phyloP scores from a whole-genome alignment of 2,888 invertebrate species.

The Hirtodrosophila confusa region DNA sequence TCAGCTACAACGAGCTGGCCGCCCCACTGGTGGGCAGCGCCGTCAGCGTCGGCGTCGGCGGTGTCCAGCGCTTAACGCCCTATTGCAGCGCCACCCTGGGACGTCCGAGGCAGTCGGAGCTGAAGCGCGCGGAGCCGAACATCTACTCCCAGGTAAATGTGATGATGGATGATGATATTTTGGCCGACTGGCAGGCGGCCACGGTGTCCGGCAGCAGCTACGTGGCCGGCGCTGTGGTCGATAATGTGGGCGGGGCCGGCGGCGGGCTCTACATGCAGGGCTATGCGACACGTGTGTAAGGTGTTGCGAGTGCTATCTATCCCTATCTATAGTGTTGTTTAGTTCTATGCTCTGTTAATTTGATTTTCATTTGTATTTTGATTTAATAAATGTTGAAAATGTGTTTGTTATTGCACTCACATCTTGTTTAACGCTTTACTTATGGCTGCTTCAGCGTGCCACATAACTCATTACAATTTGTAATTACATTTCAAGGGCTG shows the following conservation, averaged over 20 bases:
- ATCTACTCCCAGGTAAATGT: slow-evolving; percentile 85
- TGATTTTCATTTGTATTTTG: slow-evolving; percentile 38
- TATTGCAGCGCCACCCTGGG: slow-evolving; percentile 84
- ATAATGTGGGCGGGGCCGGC: slow-evolving; percentile 65
- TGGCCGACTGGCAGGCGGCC: slow-evolving; percentile 70
- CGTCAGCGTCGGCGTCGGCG: slow-evolving; percentile 37
- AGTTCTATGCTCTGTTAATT: slow-evolving; percentile 39
- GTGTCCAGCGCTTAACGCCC: slow-evolving; percentile 81
- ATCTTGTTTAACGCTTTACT: slow-evolving; percentile 28
- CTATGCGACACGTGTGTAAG: slow-evolving; percentile 75
- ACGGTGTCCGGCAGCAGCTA: slow-evolving; percentile 63
- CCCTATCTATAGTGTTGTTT: slow-evolving; percentile 27
- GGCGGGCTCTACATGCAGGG: slow-evolving; percentile 61
- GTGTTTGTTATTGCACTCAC: slow-evolving; percentile 21
- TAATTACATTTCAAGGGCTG: slow-evolving; percentile 38
- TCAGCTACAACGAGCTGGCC: slow-evolving; percentile 82
- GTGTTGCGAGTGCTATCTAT: background rate
- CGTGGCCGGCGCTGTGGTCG: slow-evolving; percentile 72
- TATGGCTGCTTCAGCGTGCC: slow-evolving; percentile 12
- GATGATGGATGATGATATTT: slow-evolving; percentile 80
- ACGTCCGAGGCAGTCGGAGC: slow-evolving; percentile 83
- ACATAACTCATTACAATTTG: slow-evolving; percentile 42
- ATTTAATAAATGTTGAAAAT: slow-evolving; percentile 36
- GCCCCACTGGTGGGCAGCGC: slow-evolving; percentile 68
- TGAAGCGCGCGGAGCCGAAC: slow-evolving; percentile 84